Conservation (phyloP, 2,797 vertebrate species). For the Epinephelus awoara region DNA sequence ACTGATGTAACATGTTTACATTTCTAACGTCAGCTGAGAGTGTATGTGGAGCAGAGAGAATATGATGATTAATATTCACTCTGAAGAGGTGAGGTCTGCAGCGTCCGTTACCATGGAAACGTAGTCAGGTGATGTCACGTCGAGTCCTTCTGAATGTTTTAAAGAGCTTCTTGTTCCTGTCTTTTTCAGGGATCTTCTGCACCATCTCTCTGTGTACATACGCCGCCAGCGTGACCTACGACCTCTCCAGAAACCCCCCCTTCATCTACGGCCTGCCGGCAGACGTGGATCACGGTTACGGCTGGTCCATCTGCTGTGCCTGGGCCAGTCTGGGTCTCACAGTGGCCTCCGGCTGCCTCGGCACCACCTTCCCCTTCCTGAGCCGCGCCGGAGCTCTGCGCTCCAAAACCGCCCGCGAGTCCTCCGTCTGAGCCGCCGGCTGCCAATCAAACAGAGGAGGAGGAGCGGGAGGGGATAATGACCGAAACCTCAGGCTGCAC, state of each 20-base stretch:
- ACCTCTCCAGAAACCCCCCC: conserved; percentile 89
- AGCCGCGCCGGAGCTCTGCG: conserved; percentile 84
- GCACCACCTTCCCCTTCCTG: conserved; percentile 88
- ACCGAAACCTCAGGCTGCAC: neutral
- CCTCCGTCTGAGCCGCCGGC: conserved; percentile 77
- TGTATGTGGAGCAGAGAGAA: too few relatives aligned
- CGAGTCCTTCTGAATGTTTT: too few relatives aligned
- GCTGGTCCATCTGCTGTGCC: conserved; percentile 91
- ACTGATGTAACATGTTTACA: too few relatives aligned
- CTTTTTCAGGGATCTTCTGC: conserved; percentile 90
- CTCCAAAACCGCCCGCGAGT: conserved; percentile 87
- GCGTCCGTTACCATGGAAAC: too few relatives aligned
- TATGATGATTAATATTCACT: too few relatives aligned
- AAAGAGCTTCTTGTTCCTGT: neutral
- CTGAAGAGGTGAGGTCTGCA: too few relatives aligned
- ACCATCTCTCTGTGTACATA: conserved; percentile 92
- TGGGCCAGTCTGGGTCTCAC: conserved; percentile 90
- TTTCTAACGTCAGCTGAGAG: too few relatives aligned
- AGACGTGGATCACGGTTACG: conserved; percentile 90
- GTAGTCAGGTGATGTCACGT: too few relatives aligned
- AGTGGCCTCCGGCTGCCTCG: conserved; percentile 88
- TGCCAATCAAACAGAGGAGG: neutral
- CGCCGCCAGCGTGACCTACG: conserved; percentile 90
- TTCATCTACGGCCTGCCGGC: conserved; percentile 90
- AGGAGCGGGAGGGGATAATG: neutral